Base-by-base conservation (phyloP, 2,113 vertebrate species). In the Hirundichthys speculiger region DNA sequence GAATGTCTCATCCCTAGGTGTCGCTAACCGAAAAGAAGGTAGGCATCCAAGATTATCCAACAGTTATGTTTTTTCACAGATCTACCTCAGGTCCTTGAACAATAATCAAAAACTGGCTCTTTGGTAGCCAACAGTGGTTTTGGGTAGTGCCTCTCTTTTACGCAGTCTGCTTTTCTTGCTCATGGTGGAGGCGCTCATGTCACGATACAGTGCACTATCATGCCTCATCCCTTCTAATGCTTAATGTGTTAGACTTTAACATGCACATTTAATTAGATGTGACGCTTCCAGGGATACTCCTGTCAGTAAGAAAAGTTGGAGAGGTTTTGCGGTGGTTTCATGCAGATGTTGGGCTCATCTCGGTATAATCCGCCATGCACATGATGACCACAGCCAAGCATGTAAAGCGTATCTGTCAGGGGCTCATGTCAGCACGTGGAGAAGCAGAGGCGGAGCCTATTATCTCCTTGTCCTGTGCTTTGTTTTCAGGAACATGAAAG, bases 21-120 rank as follows among this genome's bases (percentile, higher is more conserved):
- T 96, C 94, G 96, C 96, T 96, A 98, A 98, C 91, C 93, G 94
- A 95, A 99, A 97, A 91, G 95, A 99, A 99, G 96, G 96, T 98
- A 98, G 96, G 96, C 95, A 90, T 94, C 91, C 69, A 77, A 86
- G 87, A 88, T 87, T 54, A 82, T 75, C 83, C 73, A 85, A 82
- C 68, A 42, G 51, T 47, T 60, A 8, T 77, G 21, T 79, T 64
- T 81, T 83, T 58, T 66, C 54, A 64, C 69, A 80, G 73, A 75
- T 89, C 63, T 34, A 72, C 50, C 39, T 48, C 38, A 48, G 50
- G 43, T 82, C 40, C 73, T 70, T 55, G 15, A 60, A n/a, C 42
- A 54, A 54, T 21, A 34, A 49, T 43, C 18, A 24, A 18, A 69
- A 59, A 42, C 61, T 27, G 24, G 55, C 38, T 56, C 41, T 65